Percentiles rank a stretch among this genome's conserved stretches.
Conservation (phyloP, 2,113 vertebrate genomes). For the Podarcis muralis region DNA sequence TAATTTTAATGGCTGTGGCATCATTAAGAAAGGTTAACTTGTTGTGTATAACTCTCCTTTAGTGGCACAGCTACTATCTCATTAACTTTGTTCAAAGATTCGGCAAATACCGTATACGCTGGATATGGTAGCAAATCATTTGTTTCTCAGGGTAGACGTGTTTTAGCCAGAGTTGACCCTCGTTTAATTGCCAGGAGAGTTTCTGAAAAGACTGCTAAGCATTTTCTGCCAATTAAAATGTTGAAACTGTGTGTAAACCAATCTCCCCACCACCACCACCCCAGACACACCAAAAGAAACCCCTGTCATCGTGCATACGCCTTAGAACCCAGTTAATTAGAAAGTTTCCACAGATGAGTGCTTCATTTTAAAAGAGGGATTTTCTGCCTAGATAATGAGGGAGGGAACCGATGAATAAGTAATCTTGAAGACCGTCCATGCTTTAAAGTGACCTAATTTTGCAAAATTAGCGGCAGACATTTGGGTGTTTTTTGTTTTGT, state of each 20-base stretch:
- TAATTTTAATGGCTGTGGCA: conserved; percentile 67
- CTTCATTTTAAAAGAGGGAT: conserved; percentile 70
- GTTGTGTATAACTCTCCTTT: conserved; percentile 57
- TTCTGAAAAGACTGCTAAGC: conserved; percentile 60
- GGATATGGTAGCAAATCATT: conserved; percentile 47
- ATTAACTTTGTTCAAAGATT: conserved; percentile 65
- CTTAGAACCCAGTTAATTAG: conserved; percentile 74
- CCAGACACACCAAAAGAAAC: not conserved
- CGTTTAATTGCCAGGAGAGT: conserved; percentile 61
- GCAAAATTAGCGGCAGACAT: conserved; percentile 60
- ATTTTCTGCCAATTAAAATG: conserved; percentile 76
- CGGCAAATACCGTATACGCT: conserved; percentile 29
- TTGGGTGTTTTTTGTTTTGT: conserved; percentile 9
- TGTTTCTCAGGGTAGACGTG: conserved; percentile 52
- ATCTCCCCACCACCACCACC: no score
- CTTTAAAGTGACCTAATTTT: conserved; percentile 70
- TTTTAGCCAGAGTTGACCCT: conserved; percentile 65
- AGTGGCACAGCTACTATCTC: conserved; percentile 61
- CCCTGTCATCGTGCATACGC: conserved; percentile 61
- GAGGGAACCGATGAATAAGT: conserved; percentile 66
- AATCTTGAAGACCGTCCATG: conserved; percentile 65
- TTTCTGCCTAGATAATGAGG: conserved; percentile 71
- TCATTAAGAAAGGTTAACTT: conserved; percentile 70
- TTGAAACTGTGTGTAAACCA: conserved; percentile 50
- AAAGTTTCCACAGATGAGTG: conserved; percentile 70